These are phyloP conservation scores for Buteo buteo DNA, from an alignment of 2,113 vertebrate species.

Conservation along the genomic window DNA sequence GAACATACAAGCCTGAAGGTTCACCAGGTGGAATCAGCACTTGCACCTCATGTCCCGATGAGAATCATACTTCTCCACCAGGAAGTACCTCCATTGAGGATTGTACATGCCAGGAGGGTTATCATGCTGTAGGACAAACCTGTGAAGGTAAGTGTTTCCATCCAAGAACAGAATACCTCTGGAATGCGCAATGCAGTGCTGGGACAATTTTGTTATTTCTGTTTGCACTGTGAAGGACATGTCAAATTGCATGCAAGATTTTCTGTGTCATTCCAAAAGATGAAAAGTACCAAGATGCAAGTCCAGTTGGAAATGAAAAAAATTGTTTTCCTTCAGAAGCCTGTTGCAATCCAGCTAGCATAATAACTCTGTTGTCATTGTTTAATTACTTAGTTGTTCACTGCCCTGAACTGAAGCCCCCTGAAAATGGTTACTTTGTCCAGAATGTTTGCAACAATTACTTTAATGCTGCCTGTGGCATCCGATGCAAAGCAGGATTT, in stretches of 20 bases:
- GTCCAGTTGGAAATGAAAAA: neutral
- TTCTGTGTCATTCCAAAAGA: neutral
- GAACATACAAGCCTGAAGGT: slow-evolving; percentile 91
- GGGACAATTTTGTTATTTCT: neutral
- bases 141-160: slow-evolving; percentile 80
- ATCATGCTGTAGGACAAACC: slow-evolving; percentile 73
- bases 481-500: slow-evolving; percentile 87
- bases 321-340: neutral
- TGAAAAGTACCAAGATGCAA: neutral
- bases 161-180: neutral
- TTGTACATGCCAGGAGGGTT: slow-evolving; percentile 87
- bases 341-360: neutral
- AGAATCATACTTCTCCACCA: slow-evolving; percentile 86
- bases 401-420: slow-evolving; percentile 84
- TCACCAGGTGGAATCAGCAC: slow-evolving; percentile 87
- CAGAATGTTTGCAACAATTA: slow-evolving; percentile 93
- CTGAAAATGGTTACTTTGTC: slow-evolving; percentile 92
- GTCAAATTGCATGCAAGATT: neutral
- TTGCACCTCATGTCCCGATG: slow-evolving; percentile 83
- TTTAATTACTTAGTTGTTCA: slow-evolving; percentile 78
- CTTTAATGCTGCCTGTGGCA: slow-evolving; percentile 92
- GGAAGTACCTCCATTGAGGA: slow-evolving; percentile 87
- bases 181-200: neutral
- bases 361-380: neutral
- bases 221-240: neutral